A percentile compares a stretch with the other conserved stretches of the same genome.
Conservation (phyloP, 35 echinoderm and acorn worm species). For the Acanthaster planci region DNA sequence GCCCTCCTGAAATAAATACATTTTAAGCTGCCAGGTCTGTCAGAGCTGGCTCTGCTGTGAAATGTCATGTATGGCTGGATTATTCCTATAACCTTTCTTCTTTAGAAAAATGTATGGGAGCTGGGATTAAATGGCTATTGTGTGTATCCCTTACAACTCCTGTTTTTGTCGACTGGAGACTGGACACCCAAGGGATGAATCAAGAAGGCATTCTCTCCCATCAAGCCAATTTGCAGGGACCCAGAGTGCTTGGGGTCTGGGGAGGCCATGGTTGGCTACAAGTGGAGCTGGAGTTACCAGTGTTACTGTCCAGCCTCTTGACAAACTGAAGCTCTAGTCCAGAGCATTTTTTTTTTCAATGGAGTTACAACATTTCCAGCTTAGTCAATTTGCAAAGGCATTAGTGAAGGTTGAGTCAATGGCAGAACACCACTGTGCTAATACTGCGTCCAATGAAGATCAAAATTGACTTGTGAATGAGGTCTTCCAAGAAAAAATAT, state of each 20-base stretch:
- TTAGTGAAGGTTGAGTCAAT: too few relatives aligned
- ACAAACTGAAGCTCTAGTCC: not conserved
- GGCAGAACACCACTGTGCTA: too few relatives aligned
- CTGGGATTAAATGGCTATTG: not conserved
- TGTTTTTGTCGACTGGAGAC: slow-evolving; percentile 1
- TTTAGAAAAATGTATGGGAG: too few relatives aligned
- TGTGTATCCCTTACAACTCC: not conserved
- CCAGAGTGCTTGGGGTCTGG: not conserved
- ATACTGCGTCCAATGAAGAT: too few relatives aligned
- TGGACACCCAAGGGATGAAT: not conserved
- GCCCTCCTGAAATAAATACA: not conserved
- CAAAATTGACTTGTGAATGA: too few relatives aligned
- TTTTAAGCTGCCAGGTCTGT: slow-evolving; percentile 18
- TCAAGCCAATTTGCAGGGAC: not conserved
- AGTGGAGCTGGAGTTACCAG: not conserved
- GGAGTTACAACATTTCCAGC: too few relatives aligned
- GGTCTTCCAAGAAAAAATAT: too few relatives aligned
- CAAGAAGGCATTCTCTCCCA: not conserved
- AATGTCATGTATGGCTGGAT: not conserved
- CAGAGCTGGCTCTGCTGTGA: not conserved
- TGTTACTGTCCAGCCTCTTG: not conserved
- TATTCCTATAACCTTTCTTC: too few relatives aligned
- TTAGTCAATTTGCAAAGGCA: too few relatives aligned
- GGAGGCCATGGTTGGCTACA: not conserved
- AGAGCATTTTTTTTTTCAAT: too few relatives aligned